Conservation (phyloP, 1,140 invertebrate genomes). For the Trachymyrmex septentrionalis region DNA sequence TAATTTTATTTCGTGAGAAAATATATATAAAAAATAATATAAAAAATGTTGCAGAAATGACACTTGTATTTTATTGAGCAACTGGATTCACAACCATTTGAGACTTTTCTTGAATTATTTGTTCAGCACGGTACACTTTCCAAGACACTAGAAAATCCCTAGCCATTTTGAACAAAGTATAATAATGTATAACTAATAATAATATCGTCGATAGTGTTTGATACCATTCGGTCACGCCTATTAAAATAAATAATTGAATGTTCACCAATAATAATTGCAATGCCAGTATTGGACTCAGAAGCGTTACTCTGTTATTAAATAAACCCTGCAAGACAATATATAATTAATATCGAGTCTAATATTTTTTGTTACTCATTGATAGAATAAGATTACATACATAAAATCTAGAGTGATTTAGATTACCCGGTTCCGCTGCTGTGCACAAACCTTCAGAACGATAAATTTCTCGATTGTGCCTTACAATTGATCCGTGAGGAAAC, state of each 20-base stretch:
- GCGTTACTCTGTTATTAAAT: conserved; percentile 94
- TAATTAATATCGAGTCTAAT: conserved; percentile 28
- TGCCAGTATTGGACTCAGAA: conserved; percentile 91
- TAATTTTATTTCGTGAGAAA: neutral
- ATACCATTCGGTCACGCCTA: conserved; percentile 95
- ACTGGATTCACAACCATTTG: conserved; percentile 62
- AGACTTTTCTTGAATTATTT: conserved; percentile 88
- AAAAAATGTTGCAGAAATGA: conserved; percentile 24
- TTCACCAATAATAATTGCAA: conserved; percentile 92
- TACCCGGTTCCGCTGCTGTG: conserved; percentile 93
- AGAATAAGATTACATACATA: conserved; percentile 89
- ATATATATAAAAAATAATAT: neutral
- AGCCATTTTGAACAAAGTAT: conserved; percentile 95
- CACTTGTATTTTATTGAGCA: conserved; percentile 66
- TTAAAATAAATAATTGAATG: conserved; percentile 92
- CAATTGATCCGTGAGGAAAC: conserved; percentile 93
- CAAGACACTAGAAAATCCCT: conserved; percentile 95
- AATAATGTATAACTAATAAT: conserved; percentile 96
- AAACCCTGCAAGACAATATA: conserved; percentile 89
- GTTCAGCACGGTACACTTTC: conserved; percentile 93
- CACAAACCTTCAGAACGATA: conserved; percentile 92
- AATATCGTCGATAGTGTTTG: conserved; percentile 95
- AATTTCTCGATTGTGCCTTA: conserved; percentile 92
- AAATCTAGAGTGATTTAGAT: conserved; percentile 93
- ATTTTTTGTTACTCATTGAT: neutral